Conservation (phyloP, 1,140 invertebrate species). For the Coenobita brevimanus region DNA sequence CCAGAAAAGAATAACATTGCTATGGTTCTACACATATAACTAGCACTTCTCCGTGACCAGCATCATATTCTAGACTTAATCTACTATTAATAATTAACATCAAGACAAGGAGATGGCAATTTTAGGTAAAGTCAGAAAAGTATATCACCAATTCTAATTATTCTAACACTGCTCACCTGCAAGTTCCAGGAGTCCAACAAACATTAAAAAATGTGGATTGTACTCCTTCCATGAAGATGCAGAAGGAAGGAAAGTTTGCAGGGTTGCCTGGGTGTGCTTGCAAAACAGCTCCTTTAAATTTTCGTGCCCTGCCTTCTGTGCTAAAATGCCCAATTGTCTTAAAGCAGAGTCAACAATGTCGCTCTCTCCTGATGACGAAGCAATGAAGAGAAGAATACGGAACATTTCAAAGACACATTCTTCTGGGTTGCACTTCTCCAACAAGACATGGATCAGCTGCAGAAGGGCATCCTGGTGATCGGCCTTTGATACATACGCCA, state of each 20-base stretch:
- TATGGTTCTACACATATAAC: no score
- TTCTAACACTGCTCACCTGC: no score
- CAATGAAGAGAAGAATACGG: slow-evolving; percentile 31
- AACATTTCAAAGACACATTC: slow-evolving; percentile 32
- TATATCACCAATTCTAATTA: no score
- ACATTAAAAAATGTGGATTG: slow-evolving; percentile 31
- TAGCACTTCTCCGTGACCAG: no score
- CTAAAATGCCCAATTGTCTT: slow-evolving; percentile 16
- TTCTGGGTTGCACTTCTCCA: slow-evolving; percentile 39
- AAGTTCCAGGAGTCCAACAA: slow-evolving; percentile 30
- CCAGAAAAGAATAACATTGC: no score
- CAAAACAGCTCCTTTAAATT: slow-evolving; percentile 18
- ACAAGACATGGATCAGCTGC: slow-evolving; percentile 7
- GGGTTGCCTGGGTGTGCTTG: neutral
- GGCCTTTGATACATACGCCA: neutral
- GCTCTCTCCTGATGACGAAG: slow-evolving; percentile 24
- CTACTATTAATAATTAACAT: no score
- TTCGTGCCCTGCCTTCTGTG: slow-evolving; percentile 6
- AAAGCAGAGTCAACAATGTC: slow-evolving; percentile 25
- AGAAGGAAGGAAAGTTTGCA: neutral
- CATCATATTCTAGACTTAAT: no score
- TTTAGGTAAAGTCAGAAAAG: no score
- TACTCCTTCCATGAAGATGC: slow-evolving; percentile 28
- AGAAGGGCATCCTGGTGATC: slow-evolving; percentile 41
- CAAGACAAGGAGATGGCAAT: no score